phyloP scores from a whole-genome alignment of 2,113 vertebrate genomes.

The Herpailurus yagouaroundi region DNA sequence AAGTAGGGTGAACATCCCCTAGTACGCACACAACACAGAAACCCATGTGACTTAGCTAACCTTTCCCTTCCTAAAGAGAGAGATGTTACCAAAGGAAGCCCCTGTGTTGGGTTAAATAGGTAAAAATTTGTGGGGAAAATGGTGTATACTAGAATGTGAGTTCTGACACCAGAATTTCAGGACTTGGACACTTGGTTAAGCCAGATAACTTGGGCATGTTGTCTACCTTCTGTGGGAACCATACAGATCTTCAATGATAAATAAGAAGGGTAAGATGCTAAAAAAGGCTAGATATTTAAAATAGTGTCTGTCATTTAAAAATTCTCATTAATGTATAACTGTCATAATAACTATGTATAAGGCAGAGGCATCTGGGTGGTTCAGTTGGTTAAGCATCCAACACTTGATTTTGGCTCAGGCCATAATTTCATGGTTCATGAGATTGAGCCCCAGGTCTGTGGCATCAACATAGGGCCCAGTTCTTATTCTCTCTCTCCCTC shows the following conservation, averaged over 20 bases:
- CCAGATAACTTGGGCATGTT: neutral
- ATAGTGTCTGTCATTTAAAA: neutral
- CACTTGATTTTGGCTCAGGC: too few relatives aligned
- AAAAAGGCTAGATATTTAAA: neutral
- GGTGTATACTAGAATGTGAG: neutral
- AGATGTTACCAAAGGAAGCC: neutral
- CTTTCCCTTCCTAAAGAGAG: neutral
- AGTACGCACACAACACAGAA: neutral
- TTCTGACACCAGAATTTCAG: neutral
- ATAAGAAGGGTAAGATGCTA: neutral
- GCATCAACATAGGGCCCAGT: too few relatives aligned
- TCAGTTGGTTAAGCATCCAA: too few relatives aligned
- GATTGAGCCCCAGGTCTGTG: too few relatives aligned
- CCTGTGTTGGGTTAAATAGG: neutral
- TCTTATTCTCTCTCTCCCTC: too few relatives aligned
- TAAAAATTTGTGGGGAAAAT: neutral
- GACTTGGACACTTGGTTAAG: neutral
- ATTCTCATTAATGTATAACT: neutral
- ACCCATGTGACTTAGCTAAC: neutral
- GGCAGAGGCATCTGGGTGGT: too few relatives aligned
- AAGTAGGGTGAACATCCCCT: neutral
- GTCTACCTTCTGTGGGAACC: neutral
- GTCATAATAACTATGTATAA: neutral
- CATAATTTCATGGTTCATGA: too few relatives aligned
- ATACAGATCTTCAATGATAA: neutral